Conservation (phyloP, 2,888 invertebrate genomes). For the Eristalis intricaria region DNA sequence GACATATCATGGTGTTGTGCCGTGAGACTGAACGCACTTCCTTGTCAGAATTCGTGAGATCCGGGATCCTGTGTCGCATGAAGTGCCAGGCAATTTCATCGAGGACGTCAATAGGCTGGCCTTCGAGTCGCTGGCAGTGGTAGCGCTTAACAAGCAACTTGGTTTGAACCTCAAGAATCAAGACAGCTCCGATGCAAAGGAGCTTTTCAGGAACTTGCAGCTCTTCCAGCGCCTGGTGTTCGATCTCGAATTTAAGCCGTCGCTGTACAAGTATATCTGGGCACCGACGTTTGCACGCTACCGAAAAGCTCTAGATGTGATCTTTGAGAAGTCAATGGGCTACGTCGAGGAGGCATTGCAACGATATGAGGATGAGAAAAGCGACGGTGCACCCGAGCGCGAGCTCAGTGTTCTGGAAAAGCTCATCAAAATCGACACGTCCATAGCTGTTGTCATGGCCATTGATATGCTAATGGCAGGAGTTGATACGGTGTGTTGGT, state of each 20-base stretch:
- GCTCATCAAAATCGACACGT: slow-evolving; percentile 84
- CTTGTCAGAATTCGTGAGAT: slow-evolving; percentile 77
- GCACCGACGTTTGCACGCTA: slow-evolving; percentile 75
- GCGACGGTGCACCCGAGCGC: slow-evolving; percentile 76
- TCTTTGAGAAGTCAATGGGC: slow-evolving; percentile 73
- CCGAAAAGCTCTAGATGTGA: slow-evolving; percentile 73
- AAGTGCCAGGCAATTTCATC: slow-evolving; percentile 81
- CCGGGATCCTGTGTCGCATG: slow-evolving; percentile 75
- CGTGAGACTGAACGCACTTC: neutral
- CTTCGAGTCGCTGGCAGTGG: slow-evolving; percentile 82
- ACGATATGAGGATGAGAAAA: slow-evolving; percentile 75
- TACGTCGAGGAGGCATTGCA: slow-evolving; percentile 78
- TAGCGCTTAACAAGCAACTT: slow-evolving; percentile 80
- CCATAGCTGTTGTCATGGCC: slow-evolving; percentile 86
- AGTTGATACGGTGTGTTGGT: slow-evolving; percentile 85
- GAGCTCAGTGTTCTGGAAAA: slow-evolving; percentile 85
- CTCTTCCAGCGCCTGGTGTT: slow-evolving; percentile 62
- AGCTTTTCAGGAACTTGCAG: slow-evolving; percentile 72
- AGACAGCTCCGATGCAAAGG: slow-evolving; percentile 71
- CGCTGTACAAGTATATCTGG: slow-evolving; percentile 77
- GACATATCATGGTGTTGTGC: neutral
- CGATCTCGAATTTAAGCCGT: slow-evolving; percentile 75
- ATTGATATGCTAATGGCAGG: slow-evolving; percentile 88
- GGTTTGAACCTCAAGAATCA: slow-evolving; percentile 75
- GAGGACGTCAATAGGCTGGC: slow-evolving; percentile 83